Percentiles rank a stretch among this genome's conserved stretches.
Evolutionary conservation across 2,797 vertebrate species (phyloP).

Genomic region (Chlorospingus semifuscus): DNA sequence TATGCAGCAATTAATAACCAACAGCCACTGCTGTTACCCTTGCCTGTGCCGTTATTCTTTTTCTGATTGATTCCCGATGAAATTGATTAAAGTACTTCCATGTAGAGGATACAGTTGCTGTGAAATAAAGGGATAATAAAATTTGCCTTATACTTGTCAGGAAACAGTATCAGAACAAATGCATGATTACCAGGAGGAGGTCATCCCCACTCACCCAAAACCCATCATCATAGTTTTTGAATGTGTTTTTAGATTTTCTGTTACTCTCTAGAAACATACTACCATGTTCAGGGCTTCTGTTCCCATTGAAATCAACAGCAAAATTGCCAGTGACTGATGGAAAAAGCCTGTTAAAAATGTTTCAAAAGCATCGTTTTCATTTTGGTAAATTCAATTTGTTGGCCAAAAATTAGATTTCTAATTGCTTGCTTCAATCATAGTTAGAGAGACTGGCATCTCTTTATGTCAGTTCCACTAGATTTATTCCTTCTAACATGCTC

Average conservation of each 20-base stretch:
- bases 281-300: neutral
- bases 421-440: neutral
- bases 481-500: neutral
- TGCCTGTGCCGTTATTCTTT: neutral
- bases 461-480: neutral
- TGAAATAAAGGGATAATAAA: neutral
- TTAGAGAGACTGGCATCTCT: neutral
- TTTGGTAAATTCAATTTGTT: neutral
- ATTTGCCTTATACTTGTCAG: neutral
- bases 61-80: fast-evolving
- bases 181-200: neutral
- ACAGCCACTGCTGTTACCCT: neutral
- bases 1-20: neutral
- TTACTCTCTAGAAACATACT: neutral
- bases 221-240: neutral
- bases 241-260: neutral
- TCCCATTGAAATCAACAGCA: neutral
- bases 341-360: neutral
- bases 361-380: neutral
- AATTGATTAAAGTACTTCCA: neutral
- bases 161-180: neutral
- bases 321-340: neutral
- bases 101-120: neutral
- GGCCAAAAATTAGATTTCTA: neutral
- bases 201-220: neutral